Conservation (phyloP, 2,888 invertebrate genomes). For the Agrochola macilenta region DNA sequence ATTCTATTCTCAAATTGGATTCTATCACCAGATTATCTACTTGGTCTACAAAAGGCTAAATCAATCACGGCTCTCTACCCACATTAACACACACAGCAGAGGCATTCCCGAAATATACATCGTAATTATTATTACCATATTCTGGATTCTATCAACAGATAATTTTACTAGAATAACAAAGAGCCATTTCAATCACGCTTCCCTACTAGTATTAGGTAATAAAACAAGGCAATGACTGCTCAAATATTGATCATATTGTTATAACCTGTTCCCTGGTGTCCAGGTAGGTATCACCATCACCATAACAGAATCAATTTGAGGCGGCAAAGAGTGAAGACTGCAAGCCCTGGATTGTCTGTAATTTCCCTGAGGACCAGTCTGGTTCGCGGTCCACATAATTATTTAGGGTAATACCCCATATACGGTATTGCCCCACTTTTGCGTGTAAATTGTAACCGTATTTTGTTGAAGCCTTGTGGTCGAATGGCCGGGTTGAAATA, state of each 20-base stretch:
- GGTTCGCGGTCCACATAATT: constrained; percentile 74
- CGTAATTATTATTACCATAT: background rate
- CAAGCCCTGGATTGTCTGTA: constrained; percentile 65
- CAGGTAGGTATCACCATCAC: constrained; percentile 4
- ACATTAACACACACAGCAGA: background rate
- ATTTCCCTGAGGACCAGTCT: constrained; percentile 79
- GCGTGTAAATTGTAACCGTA: constrained; percentile 43
- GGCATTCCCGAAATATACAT: background rate
- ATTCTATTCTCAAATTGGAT: background rate
- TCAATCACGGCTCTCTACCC: background rate
- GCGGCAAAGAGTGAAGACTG: constrained; percentile 44
- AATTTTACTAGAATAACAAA: background rate
- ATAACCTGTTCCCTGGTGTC: constrained; percentile 1
- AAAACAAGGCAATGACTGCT: background rate
- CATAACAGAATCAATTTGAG: constrained; percentile 54
- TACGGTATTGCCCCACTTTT: constrained; percentile 55
- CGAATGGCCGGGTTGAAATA: constrained; percentile 10
- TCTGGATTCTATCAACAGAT: background rate
- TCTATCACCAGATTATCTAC: background rate
- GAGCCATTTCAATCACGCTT: background rate
- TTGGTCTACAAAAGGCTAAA: background rate
- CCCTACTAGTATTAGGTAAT: background rate
- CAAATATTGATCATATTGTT: constrained; percentile 25
- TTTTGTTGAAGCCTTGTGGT: constrained; percentile 30
- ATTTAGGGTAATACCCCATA: constrained; percentile 76